Evolutionary conservation across 2,888 invertebrate species (phyloP).

Genomic region (Drosophila merina): DNA sequence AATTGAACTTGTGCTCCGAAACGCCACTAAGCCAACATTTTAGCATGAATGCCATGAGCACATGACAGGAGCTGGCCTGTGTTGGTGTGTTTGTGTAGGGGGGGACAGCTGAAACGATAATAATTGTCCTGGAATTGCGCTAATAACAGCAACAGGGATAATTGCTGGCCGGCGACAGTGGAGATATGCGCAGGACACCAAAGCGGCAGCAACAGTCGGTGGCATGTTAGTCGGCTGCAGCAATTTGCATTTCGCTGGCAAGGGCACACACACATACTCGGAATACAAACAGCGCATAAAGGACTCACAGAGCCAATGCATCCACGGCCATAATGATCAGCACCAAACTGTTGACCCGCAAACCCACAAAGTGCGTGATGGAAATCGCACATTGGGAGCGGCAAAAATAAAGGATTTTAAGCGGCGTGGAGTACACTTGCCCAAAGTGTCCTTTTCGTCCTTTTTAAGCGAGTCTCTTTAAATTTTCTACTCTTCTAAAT

Average conservation of each 20-base stretch:
- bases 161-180: conserved; percentile 47
- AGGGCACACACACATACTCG: conserved; percentile 18
- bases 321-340: conserved; percentile 38
- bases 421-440: conserved; percentile 18
- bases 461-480: conserved; percentile 19
- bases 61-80: conserved; percentile 19
- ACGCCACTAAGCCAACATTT: conserved; percentile 23
- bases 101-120: conserved; percentile 52
- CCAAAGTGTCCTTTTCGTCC: conserved; percentile 5
- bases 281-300: conserved; percentile 1
- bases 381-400: conserved; percentile 4
- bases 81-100: conserved; percentile 15
- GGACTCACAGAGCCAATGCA: conserved; percentile 8
- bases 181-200: conserved; percentile 8
- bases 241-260: conserved; percentile 52
- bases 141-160: conserved; percentile 63
- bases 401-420: conserved; percentile 35
- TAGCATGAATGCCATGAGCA: conserved; percentile 20
- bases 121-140: conserved; percentile 64
- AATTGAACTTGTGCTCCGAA: conserved; percentile 6
- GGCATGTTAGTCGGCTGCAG: conserved; percentile 24
- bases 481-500: conserved; percentile 8
- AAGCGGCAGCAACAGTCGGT: conserved; percentile 28
- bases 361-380: conserved; percentile 36
- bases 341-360: conserved; percentile 50